phyloP scores from a whole-genome alignment of 30 jellyfish, hydroid and myxozoan genomes.

The Aurelia coerulea region DNA sequence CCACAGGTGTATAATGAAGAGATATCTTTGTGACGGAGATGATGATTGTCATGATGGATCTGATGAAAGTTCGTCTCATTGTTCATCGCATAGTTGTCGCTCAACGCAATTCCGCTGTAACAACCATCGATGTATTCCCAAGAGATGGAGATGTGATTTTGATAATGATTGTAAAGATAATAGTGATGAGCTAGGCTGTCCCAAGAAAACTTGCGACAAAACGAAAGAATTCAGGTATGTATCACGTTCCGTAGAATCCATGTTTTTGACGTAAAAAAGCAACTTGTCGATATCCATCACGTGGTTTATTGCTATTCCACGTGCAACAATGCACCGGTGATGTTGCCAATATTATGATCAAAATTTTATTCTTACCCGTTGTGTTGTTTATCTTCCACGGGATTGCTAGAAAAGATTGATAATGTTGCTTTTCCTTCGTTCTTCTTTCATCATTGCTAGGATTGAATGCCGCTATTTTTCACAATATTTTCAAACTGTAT shows the following conservation, averaged over 20 bases:
- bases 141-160: slow-evolving; percentile 93
- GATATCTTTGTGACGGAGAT: slow-evolving; percentile 93
- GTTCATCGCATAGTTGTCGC: slow-evolving; percentile 75
- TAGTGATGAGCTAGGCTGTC: slow-evolving; percentile 90
- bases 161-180: slow-evolving; percentile 92
- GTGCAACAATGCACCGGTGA: too few relatives aligned
- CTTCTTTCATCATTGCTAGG: too few relatives aligned
- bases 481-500: too few relatives aligned
- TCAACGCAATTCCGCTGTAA: slow-evolving; percentile 73
- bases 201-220: slow-evolving; percentile 62
- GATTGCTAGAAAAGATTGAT: too few relatives aligned
- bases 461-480: too few relatives aligned
- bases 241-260: background rate
- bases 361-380: too few relatives aligned
- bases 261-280: too few relatives aligned
- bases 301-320: too few relatives aligned
- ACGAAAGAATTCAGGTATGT: slow-evolving; percentile 72
- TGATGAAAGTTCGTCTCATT: slow-evolving; percentile 80
- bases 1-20: slow-evolving; percentile 83
- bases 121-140: slow-evolving; percentile 83
- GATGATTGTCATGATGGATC: slow-evolving; percentile 95
- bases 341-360: too few relatives aligned
- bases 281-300: too few relatives aligned
- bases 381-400: too few relatives aligned
- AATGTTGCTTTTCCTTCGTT: too few relatives aligned